Base-by-base conservation (phyloP, 2,113 vertebrate genomes). In the Istiophorus platypterus region DNA sequence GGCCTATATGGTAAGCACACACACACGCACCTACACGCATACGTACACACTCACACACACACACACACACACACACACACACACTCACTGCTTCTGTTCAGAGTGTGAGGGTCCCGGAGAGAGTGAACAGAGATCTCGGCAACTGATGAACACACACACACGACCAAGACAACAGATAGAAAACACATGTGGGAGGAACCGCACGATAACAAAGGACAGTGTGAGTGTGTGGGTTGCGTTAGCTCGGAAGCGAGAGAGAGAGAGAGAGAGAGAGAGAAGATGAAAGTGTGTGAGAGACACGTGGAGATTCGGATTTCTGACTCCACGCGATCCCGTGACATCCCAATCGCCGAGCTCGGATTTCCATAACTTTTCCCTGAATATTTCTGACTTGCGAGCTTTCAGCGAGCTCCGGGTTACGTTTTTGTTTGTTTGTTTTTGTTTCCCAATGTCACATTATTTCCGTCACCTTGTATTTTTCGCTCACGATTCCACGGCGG, bases 151-250 rank as follows among this genome's bases (percentile, higher is more conserved):
- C n/a, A 82, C 47, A 31, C 72, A 14, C 65, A 63, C 14, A 80
- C 69, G 49, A 62, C 20, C 67, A 72, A 80, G 82, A 88, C 83
- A 72, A 54, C 64, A 76, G 79, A 91, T 86, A 41, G 57, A 39
- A 89, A 91, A 83, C 88, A 89, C 83, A 82, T 88, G 89, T 84
- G 65, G 79, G 80, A 72, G 47, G 62, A 64, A 42, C 51, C 51
- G 74, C 3, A 64, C 62, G 72, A 76, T 76, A 85, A 78, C 64
- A 79, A 57, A 47, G 57, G 54, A 76, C 61, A 78, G 69, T 47
- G 63, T 71, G 69, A 78, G 69, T 47, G 63, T 71, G 69, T 17
- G 45, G 45, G 26, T 62, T 37, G 17, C 51, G 61, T 34, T 57
- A n/a, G n/a, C n/a, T n/a, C n/a, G n/a, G n/a, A n/a, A n/a, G n/a